These are phyloP conservation scores for Sesia bembeciformis DNA, from an alignment of 2,888 invertebrate genomes.

Conservation along the genomic window DNA sequence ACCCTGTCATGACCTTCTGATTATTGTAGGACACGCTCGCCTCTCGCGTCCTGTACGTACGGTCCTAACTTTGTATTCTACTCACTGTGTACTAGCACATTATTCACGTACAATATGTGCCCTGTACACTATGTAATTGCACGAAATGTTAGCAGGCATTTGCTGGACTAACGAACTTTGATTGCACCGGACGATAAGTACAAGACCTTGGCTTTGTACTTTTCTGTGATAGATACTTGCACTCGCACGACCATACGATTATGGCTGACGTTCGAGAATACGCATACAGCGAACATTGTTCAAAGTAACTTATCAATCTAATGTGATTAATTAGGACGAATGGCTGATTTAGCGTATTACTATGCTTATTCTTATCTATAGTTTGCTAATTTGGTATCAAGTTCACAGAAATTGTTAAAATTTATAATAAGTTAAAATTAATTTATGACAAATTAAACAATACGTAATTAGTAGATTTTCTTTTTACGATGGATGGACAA, in stretches of 20 bases:
- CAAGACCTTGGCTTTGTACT: neutral
- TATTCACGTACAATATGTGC: neutral
- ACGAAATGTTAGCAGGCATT: neutral
- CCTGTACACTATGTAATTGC: too few relatives aligned
- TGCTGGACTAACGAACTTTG: neutral
- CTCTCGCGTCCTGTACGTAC: slow-evolving; percentile 14
- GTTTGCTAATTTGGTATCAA: too few relatives aligned
- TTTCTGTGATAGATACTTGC: neutral
- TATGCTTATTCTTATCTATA: too few relatives aligned
- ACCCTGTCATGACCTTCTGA: slow-evolving; percentile 22
- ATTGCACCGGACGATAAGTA: neutral
- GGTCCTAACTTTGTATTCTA: neutral
- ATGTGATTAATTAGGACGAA: too few relatives aligned
- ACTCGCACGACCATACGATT: neutral
- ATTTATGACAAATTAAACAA: neutral
- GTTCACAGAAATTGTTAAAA: too few relatives aligned
- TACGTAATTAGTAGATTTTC: neutral
- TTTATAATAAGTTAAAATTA: too few relatives aligned
- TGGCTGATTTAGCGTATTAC: too few relatives aligned
- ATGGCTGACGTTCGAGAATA: too few relatives aligned
- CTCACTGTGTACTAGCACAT: neutral
- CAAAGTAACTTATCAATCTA: too few relatives aligned
- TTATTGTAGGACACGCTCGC: slow-evolving; percentile 22
- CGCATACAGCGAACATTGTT: too few relatives aligned
- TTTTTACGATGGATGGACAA: neutral